Evolutionary conservation across 2,113 vertebrate species (phyloP).

Genomic region (Isurus oxyrinchus): DNA sequence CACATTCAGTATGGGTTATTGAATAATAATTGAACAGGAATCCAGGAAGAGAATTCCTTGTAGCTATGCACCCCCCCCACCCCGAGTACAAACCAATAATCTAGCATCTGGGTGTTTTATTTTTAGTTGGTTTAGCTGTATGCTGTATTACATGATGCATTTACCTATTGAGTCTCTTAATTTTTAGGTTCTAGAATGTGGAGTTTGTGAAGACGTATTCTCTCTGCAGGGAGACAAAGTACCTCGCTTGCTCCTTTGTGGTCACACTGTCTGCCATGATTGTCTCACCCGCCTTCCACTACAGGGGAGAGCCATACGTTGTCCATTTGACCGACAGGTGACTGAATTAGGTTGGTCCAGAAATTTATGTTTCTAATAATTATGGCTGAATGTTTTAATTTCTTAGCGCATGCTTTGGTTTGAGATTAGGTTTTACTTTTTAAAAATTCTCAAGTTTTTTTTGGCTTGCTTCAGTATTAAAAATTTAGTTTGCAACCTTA

Average conservation of each 20-base stretch:
- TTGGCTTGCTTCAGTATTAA: not conserved
- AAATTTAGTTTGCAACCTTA: not conserved
- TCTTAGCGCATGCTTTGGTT: not conserved
- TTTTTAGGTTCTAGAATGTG: constrained; percentile 86
- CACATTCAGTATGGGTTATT: not conserved
- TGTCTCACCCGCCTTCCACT: constrained; percentile 90
- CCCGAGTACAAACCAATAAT: not conserved
- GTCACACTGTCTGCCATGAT: constrained; percentile 93
- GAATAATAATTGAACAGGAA: not conserved
- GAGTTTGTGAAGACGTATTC: constrained; percentile 97
- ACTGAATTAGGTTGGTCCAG: constrained; percentile 80
- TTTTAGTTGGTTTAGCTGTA: not conserved
- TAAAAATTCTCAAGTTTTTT: not conserved
- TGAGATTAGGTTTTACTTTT: not conserved
- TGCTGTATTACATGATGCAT: not conserved
- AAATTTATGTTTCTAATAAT: not conserved
- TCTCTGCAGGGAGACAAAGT: constrained; percentile 96
- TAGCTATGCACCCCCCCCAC: too few species aligned
- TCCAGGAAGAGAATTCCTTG: not conserved
- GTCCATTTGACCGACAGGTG: constrained; percentile 92
- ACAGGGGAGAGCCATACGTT: constrained; percentile 86
- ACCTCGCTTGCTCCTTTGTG: constrained; percentile 86
- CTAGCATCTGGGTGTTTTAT: not conserved
- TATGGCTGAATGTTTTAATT: not conserved
- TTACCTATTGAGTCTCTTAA: not conserved